Base-by-base conservation (phyloP, 1,140 invertebrate genomes). In the Aphaenogaster floridana region DNA sequence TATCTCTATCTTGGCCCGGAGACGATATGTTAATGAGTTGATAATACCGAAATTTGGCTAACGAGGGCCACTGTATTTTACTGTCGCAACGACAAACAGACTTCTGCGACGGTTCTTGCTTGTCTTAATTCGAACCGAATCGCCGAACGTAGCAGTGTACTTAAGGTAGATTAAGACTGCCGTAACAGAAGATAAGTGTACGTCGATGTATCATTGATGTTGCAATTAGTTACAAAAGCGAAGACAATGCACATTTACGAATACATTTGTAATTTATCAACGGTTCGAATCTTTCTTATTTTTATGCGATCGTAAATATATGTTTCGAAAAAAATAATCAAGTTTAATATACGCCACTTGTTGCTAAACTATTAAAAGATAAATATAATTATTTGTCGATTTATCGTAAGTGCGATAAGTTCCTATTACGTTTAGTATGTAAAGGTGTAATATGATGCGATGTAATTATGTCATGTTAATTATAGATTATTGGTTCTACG, bases 21-120 rank as follows among this genome's bases (percentile, higher is more conserved):
- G 13, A 48, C 66, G 76, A 71, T 77, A 54, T 83, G 48, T 71
- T 86, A 79, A 86, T 79, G 74, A 86, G 74, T 45, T 77, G 74
- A 86, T 86, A 78, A 64, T 78, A 66, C 74, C 48, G 74, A 79
- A 86, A 78, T 79, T 79, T 79, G 42, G 80, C 69, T 84, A 84
- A 84, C 69, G 69, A 74, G 68, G 42, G n/a, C 28, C 68, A 52
- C 80, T 81, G 79, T 81, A 81, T 81, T 81, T 81, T 50, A 81
- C 79, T 72, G 79, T 81, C 79, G 79, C 9, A 34, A 39, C 66
- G 50, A 45, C 79, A 72, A 81, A 81, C 66, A 81, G 79, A 81
- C 50, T 81, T 45, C 15, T 6, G 78, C 64, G 66, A 81, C 11
- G 52, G 52, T 59, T 61, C 66, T 72, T 74, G 42, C 69, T 42